These are phyloP conservation scores for Synchiropus splendidus DNA, from an alignment of 2,113 vertebrate species.

Conservation along the genomic window DNA sequence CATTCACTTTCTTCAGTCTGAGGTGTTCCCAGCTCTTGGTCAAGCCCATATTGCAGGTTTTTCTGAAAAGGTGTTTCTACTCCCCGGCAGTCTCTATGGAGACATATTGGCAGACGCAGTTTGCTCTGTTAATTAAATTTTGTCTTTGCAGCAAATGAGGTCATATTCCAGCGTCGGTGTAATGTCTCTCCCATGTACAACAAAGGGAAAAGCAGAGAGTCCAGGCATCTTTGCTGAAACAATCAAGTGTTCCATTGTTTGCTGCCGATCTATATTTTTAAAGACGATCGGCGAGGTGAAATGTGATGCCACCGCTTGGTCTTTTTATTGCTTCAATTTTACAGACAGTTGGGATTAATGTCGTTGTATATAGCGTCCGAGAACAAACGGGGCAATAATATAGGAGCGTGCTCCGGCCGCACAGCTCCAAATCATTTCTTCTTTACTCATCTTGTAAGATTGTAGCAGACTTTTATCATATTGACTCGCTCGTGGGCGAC, in stretches of 20 bases:
- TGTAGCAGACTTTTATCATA: constrained; percentile 52
- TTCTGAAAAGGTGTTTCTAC: constrained; percentile 57
- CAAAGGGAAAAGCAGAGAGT: constrained; percentile 62
- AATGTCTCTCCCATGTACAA: constrained; percentile 74
- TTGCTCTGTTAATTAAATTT: constrained; percentile 78
- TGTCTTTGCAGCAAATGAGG: constrained; percentile 70
- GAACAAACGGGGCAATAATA: constrained; percentile 62
- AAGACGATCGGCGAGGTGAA: constrained; percentile 48
- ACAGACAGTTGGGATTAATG: constrained; percentile 73
- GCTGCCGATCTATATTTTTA: constrained; percentile 66
- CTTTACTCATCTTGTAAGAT: constrained; percentile 56
- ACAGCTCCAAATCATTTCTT: constrained; percentile 57
- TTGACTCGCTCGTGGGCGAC: constrained; percentile 47
- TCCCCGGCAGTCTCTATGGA: constrained; percentile 61
- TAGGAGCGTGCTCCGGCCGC: constrained; percentile 39
- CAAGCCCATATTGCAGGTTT: constrained; percentile 43
- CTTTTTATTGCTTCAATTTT: constrained; percentile 76
- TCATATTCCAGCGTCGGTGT: constrained; percentile 67
- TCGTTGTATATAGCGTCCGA: constrained; percentile 61
- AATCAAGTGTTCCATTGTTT: constrained; percentile 66
- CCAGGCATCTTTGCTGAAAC: constrained; percentile 66
- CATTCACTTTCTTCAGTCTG: too few relatives aligned
- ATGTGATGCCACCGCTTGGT: constrained; percentile 59
- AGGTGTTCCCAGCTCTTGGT: constrained; percentile 39
- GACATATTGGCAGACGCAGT: constrained; percentile 68